phyloP scores from a whole-genome alignment of 2,888 invertebrate genomes.

The Pammene aurita region DNA sequence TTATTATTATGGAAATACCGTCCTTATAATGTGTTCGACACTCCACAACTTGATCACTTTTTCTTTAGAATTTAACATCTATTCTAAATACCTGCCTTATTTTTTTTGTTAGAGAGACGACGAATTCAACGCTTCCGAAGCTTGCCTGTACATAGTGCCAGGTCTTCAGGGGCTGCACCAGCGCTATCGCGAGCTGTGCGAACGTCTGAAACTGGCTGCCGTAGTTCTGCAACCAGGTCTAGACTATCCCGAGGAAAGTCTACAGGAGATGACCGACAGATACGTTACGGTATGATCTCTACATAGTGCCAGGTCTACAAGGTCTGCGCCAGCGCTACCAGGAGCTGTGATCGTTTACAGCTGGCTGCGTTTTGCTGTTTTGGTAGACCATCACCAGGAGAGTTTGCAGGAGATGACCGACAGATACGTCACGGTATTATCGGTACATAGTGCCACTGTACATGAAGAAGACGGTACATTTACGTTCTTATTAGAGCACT shows the following conservation, averaged over 20 bases:
- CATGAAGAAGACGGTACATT: too few species aligned
- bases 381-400: constrained; percentile 52
- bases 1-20: too few species aligned
- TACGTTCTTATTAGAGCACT: too few species aligned
- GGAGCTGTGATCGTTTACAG: too few species aligned
- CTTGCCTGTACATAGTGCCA: constrained; percentile 58
- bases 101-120: constrained; percentile 53
- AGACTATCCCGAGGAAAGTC: constrained; percentile 50
- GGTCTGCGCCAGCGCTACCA: neutral
- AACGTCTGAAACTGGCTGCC: constrained; percentile 58
- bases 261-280: constrained; percentile 53
- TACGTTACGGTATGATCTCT: constrained; percentile 42
- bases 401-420: constrained; percentile 53
- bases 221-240: constrained; percentile 58
- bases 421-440: constrained; percentile 46
- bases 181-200: constrained; percentile 54
- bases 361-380: constrained; percentile 53
- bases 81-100: too few species aligned
- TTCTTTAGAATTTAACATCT: too few species aligned
- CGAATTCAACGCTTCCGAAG: constrained; percentile 52
- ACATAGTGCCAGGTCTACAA: neutral
- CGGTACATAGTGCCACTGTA: neutral
- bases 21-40: too few species aligned
- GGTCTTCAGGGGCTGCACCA: constrained; percentile 59
- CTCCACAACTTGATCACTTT: too few species aligned